Conservation (phyloP, 1,140 invertebrate species). For the Ostrea denselamellosa region DNA sequence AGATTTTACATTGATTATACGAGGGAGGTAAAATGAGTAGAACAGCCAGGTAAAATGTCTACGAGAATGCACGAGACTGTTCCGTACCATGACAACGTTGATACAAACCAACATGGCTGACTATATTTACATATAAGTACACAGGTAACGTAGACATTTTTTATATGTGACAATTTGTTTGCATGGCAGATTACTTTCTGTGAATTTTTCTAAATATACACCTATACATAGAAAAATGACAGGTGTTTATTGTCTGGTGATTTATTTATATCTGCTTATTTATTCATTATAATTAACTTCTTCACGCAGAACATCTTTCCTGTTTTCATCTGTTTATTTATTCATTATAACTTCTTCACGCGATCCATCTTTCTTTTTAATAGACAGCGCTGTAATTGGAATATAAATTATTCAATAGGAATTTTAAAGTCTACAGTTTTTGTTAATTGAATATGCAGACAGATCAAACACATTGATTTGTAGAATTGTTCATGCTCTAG, state of each 20-base stretch:
- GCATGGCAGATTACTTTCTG: not conserved
- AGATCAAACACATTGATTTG: no score
- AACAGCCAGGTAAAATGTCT: conserved; percentile 44
- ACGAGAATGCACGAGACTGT: conserved; percentile 50
- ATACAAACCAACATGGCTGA: conserved; percentile 52
- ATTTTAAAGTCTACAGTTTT: no score
- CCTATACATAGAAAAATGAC: not conserved
- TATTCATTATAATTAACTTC: not conserved
- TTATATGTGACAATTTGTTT: not conserved
- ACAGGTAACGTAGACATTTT: conserved; percentile 4
- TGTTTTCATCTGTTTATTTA: no score
- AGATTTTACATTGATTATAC: not conserved
- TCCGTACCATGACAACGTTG: conserved; percentile 53
- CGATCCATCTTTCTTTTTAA: no score
- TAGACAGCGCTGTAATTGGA: no score
- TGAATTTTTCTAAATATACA: not conserved
- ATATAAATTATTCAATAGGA: no score
- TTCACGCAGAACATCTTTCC: no score
- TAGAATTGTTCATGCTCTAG: no score
- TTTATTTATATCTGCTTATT: not conserved
- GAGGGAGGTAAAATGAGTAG: conserved; percentile 35
- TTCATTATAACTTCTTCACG: no score
- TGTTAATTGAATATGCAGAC: no score
- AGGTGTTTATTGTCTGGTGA: not conserved
- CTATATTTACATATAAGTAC: conserved; percentile 27